phyloP scores from a whole-genome alignment of 2,888 invertebrate species.

The Xanthia togata region DNA sequence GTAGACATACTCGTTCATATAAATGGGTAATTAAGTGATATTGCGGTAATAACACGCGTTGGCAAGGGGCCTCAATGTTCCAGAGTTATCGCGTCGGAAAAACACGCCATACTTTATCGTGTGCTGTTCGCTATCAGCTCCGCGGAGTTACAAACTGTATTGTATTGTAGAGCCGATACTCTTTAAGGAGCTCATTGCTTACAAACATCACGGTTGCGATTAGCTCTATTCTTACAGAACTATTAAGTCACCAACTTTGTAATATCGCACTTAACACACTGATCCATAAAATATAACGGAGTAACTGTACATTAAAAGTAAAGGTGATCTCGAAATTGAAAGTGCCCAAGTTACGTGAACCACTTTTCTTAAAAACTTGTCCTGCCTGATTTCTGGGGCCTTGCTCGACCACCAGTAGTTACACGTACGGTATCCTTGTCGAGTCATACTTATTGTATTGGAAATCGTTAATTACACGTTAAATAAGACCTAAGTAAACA shows the following conservation, averaged over 20 bases:
- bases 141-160: slow-evolving; percentile 72
- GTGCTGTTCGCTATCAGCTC: slow-evolving; percentile 84
- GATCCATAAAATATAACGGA: slow-evolving; percentile 32
- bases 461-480: slow-evolving; percentile 35
- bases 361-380: slow-evolving; percentile 77
- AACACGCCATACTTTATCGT: slow-evolving; percentile 86
- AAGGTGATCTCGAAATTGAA: slow-evolving; percentile 74
- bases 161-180: slow-evolving; percentile 62
- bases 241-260: slow-evolving; percentile 33
- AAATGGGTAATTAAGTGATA: slow-evolving; percentile 57
- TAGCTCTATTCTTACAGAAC: slow-evolving; percentile 33
- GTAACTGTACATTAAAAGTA: slow-evolving; percentile 61
- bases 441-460: slow-evolving; percentile 33
- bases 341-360: slow-evolving; percentile 73
- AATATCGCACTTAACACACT: slow-evolving; percentile 20
- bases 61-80: slow-evolving; percentile 77
- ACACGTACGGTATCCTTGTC: neutral
- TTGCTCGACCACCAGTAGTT: slow-evolving; percentile 43
- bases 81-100: slow-evolving; percentile 85
- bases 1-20: slow-evolving; percentile 38
- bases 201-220: slow-evolving; percentile 37
- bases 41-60: slow-evolving; percentile 56
- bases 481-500: slow-evolving; percentile 34
- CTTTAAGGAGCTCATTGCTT: slow-evolving; percentile 54
- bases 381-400: slow-evolving; percentile 66